Evolutionary conservation across 2,113 vertebrate species (phyloP), one percentile per base, ranked within the genome.

Genomic region (Rynchops niger): DNA sequence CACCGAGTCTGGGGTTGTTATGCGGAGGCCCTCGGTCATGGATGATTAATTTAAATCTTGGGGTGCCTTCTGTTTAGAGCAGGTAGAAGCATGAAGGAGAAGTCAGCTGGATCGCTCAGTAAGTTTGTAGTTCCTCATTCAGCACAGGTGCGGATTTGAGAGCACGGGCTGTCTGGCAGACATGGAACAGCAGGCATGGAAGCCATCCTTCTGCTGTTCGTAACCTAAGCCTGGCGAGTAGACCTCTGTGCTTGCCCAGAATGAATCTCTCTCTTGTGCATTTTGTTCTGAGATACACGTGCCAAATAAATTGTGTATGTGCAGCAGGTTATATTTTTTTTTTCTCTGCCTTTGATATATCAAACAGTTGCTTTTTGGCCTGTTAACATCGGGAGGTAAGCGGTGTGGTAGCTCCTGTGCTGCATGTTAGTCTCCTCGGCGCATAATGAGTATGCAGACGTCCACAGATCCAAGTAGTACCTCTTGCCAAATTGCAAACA

Each of bases 261-360:
- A 30, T 4, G 4, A 59, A 22, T 23, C 20, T 59, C 8, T 62
- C 42, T 19, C 15, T 18, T 2, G 1, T 4, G 17, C 2, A 0
- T 55, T 86, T 94, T 55, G 34, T 88, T 82, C 30, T 0, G 3
- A 74, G 18, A 42, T 36, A 7, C 27, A 9, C 0, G 0, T 78
- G 30, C 16, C 50, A 45, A 49, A 61, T 43, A 61, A 62, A 61
- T 49, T 5, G 38, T 36, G 5, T 38, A 12, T 29, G 26, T 55
- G 11, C 23, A 15, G 27, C 19, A 42, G 45, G 8, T 15, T 10
- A 12, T 58, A 15, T 50, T 6, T 38, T 20, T 71, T 20, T 71
- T 59, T 36, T 8, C 0, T 6, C 18, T 53, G 36, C 36, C 34
- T 92, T 62, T 81, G 82, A 20, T 38, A 11, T n/a, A n/a, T 21